These are phyloP conservation scores for Andrena dorsata DNA, from an alignment of 2,888 invertebrate species.

Conservation along the genomic window DNA sequence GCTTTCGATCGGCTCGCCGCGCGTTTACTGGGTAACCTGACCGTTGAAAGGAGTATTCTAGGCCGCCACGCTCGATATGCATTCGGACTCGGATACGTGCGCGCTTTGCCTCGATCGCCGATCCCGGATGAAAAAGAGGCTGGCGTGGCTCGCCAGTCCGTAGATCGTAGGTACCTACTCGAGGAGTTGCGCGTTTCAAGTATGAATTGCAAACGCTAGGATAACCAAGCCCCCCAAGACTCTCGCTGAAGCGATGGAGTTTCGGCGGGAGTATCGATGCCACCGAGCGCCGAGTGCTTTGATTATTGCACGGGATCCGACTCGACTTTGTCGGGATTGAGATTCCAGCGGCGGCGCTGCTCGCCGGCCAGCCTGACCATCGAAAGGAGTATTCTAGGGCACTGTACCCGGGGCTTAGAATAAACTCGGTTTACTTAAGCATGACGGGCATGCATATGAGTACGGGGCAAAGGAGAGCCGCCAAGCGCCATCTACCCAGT, in stretches of 20 bases:
- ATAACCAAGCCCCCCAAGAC: too few species aligned
- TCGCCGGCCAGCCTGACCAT: slow-evolving; percentile 75
- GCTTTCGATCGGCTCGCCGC: slow-evolving; percentile 59
- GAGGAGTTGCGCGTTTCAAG: not conserved
- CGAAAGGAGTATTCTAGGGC: slow-evolving; percentile 80
- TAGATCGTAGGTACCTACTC: slow-evolving; percentile 4
- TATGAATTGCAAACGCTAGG: too few species aligned
- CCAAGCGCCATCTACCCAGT: slow-evolving; percentile 82
- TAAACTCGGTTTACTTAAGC: slow-evolving; percentile 81
- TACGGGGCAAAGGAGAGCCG: slow-evolving; percentile 80
- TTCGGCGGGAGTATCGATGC: not conserved
- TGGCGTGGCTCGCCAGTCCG: slow-evolving; percentile 27
- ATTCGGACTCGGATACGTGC: slow-evolving; percentile 33
- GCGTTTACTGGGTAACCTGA: slow-evolving; percentile 66
- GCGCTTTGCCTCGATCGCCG: slow-evolving; percentile 20
- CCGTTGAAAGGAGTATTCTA: slow-evolving; percentile 75
- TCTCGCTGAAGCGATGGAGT: not conserved
- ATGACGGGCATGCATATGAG: slow-evolving; percentile 82
- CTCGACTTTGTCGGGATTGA: slow-evolving; percentile 61
- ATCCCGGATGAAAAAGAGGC: slow-evolving; percentile 1
- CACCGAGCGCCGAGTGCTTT: not conserved
- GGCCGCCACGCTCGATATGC: slow-evolving; percentile 65
- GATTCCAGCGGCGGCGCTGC: slow-evolving; percentile 61
- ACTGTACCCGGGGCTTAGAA: slow-evolving; percentile 78
- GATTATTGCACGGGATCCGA: slow-evolving; percentile 33